Evolutionary conservation across 2,888 invertebrate species (phyloP).

Genomic region (Ametastegia equiseti): DNA sequence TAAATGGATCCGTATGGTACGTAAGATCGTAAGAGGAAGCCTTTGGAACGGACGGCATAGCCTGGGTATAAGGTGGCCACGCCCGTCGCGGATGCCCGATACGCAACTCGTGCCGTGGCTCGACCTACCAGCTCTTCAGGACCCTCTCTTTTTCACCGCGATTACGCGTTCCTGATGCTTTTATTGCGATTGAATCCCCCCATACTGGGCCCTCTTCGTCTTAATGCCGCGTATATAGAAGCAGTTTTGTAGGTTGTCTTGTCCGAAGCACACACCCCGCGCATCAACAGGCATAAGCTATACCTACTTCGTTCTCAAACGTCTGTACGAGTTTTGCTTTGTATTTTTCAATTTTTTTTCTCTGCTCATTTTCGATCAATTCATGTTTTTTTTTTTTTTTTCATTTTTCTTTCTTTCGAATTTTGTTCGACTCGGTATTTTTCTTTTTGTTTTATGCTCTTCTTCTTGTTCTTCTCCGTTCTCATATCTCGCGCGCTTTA

Average conservation of each 20-base stretch:
- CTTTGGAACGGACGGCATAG: conserved; percentile 29
- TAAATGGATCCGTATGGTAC: conserved; percentile 27
- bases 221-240: conserved; percentile 25
- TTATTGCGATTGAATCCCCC: conserved; percentile 75
- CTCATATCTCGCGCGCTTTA: conserved; percentile 9
- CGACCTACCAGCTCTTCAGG: conserved; percentile 70
- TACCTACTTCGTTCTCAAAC: background rate
- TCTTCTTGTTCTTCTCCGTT: background rate
- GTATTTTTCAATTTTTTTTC: background rate
- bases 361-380: conserved; percentile 46
- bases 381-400: background rate
- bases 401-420: background rate
- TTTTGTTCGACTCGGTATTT: background rate
- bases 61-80: conserved; percentile 71
- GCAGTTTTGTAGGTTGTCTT: conserved; percentile 40
- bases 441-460: background rate
- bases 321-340: conserved; percentile 22
- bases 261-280: conserved; percentile 46
- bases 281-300: too few relatives aligned
- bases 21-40: conserved; percentile 17
- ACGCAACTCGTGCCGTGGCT: conserved; percentile 76
- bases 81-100: conserved; percentile 76
- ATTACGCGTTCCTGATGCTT: conserved; percentile 71
- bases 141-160: conserved; percentile 61
- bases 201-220: conserved; percentile 49